These are phyloP conservation scores for Masticophis lateralis DNA, from an alignment of 2,797 vertebrate genomes.

Conservation along the genomic window DNA sequence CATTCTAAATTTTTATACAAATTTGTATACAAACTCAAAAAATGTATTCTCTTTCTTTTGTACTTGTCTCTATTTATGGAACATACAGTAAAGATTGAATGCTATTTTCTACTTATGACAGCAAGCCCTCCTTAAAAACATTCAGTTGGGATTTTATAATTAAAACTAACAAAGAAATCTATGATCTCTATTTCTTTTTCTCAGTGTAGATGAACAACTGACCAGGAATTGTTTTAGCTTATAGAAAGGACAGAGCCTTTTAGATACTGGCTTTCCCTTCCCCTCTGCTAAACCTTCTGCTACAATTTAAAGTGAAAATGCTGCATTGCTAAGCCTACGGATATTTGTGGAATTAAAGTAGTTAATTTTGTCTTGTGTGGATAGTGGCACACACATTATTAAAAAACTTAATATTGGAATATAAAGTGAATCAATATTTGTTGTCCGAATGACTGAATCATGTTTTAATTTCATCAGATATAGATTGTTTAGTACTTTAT, in stretches of 20 bases:
- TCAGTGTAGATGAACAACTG: not conserved
- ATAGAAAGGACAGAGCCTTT: not conserved
- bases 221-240: not conserved
- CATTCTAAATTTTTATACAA: no score
- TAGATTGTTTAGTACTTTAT: not conserved
- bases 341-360: not conserved
- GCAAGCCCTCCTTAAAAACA: not conserved
- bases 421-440: not conserved
- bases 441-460: not conserved
- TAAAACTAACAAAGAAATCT: not conserved
- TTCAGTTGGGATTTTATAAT: not conserved
- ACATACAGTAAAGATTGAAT: not conserved
- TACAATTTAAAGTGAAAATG: constrained; percentile 1
- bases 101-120: not conserved
- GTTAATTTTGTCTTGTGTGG: not conserved
- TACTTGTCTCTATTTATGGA: not conserved
- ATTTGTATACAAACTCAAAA: not conserved
- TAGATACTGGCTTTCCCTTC: not conserved
- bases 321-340: not conserved
- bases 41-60: not conserved
- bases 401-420: not conserved
- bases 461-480: not conserved
- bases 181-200: not conserved
- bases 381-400: not conserved
- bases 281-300: not conserved